These are phyloP conservation scores for Ctenodactylus gundi DNA, from an alignment of 2,113 vertebrate species.

Conservation along the genomic window DNA sequence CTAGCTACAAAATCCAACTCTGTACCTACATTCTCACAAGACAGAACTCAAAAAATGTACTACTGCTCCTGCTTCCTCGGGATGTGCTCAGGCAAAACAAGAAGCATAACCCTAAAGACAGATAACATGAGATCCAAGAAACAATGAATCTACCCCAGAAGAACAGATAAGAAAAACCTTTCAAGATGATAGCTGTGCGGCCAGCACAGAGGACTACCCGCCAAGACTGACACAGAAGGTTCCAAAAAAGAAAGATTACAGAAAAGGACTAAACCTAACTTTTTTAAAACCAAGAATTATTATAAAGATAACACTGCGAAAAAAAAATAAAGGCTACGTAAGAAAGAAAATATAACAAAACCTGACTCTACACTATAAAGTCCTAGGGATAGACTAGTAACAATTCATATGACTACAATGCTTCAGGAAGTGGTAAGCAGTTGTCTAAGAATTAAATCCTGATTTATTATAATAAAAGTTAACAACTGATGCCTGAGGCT, in stretches of 20 bases:
- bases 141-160: not conserved
- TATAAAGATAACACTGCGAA: not conserved
- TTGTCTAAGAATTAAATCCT: not conserved
- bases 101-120: not conserved
- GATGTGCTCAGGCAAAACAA: not conserved
- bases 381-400: slow-evolving; percentile 6
- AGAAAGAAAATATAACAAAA: not conserved
- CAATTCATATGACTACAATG: not conserved
- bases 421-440: not conserved
- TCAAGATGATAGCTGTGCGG: not conserved
- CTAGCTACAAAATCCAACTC: not conserved
- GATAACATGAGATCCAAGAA: not conserved
- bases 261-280: not conserved
- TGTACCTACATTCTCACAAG: not conserved
- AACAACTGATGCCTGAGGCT: not conserved
- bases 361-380: not conserved
- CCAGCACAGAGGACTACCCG: not conserved
- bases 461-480: not conserved
- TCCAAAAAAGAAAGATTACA: not conserved
- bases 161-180: not conserved
- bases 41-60: not conserved
- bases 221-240: not conserved
- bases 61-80: not conserved
- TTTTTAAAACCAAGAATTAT: not conserved
- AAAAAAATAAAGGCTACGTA: not conserved